Evolutionary conservation across 2,113 vertebrate species (phyloP), one percentile per base, ranked within the genome.

Genomic region (Eubucco bourcierii): DNA sequence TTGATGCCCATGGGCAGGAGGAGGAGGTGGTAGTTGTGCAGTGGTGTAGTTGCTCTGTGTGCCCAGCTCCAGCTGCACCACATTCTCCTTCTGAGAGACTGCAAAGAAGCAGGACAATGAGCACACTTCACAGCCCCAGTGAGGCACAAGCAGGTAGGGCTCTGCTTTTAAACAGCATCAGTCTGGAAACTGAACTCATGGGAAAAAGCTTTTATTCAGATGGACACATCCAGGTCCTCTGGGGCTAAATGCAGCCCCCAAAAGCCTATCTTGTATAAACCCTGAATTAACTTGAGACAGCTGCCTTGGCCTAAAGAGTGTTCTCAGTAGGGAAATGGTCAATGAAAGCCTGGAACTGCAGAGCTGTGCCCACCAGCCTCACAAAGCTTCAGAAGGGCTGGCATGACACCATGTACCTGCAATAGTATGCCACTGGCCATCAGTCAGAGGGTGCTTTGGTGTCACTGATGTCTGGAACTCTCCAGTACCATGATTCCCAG

Each of bases 371-470:
- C 58, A 67, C 17, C 0, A 0, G 15, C 31, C 31, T 68, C 68
- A 47, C 18, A 21, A 39, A 72, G 12, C 28, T 75, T 89, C 37
- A 65, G n/a, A 68, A 91, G 59, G 92, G 61, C 61, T 34, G 41
- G 12, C 21, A 65, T n/a, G 37, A 60, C 12, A 9, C 15, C 91
- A 46, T 1, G 1, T 98, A 99, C 99, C 99, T 98, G 98, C 96
- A 81, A 99, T 96, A 9, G 97, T 98, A 87, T 99, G 99, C 97
- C 98, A 99, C 59, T 91, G 94, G n/a, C 98, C 99, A n/a, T 99
- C 98, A 96, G 98, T 98, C 53, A 99, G 96, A 81, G 98, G 95
- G 29, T 92, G 94, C 90, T 98, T 96, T 11, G 98, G 98, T 63
- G 95, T 97, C 77, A 99, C 96, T 1, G 98, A 98, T 52, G 97